phyloP scores from a whole-genome alignment of 2,888 invertebrate genomes.

The Agriopis aurantiaria region DNA sequence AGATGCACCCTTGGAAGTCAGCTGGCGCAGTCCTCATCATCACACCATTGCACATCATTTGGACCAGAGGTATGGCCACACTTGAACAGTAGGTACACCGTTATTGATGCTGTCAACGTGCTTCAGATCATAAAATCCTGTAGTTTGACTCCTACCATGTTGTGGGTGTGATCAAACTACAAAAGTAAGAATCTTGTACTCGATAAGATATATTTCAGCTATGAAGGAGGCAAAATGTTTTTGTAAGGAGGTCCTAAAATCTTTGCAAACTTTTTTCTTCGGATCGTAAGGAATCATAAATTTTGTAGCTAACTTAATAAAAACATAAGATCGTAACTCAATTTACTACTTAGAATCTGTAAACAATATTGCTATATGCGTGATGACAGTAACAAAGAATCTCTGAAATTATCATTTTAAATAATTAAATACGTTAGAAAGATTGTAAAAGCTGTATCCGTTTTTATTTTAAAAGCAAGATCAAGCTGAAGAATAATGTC shows the following conservation, averaged over 20 bases:
- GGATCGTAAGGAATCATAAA: constrained; percentile 16
- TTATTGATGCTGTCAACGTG: background rate
- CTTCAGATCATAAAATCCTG: background rate
- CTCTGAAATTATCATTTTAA: too few species aligned
- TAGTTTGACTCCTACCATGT: background rate
- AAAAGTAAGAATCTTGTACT: background rate
- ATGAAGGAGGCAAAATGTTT: background rate
- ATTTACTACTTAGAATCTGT: constrained; percentile 1
- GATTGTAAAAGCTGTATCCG: too few species aligned
- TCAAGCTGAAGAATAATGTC: too few species aligned
- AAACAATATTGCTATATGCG: background rate
- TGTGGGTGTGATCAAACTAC: background rate
- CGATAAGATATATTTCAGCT: background rate
- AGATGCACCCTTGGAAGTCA: constrained; percentile 94
- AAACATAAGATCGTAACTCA: constrained; percentile 22
- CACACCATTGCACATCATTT: constrained; percentile 89
- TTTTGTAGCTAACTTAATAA: constrained; percentile 29
- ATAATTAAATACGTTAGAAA: too few species aligned
- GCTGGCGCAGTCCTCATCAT: constrained; percentile 93
- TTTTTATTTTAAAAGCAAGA: too few species aligned
- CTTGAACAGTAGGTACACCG: background rate
- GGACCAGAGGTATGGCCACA: constrained; percentile 86
- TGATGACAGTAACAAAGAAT: too few species aligned
- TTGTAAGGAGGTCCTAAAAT: constrained; percentile 15
- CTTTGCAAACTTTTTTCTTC: constrained; percentile 23